phyloP scores from a whole-genome alignment of 2,797 vertebrate genomes.

The Lacerta agilis region DNA sequence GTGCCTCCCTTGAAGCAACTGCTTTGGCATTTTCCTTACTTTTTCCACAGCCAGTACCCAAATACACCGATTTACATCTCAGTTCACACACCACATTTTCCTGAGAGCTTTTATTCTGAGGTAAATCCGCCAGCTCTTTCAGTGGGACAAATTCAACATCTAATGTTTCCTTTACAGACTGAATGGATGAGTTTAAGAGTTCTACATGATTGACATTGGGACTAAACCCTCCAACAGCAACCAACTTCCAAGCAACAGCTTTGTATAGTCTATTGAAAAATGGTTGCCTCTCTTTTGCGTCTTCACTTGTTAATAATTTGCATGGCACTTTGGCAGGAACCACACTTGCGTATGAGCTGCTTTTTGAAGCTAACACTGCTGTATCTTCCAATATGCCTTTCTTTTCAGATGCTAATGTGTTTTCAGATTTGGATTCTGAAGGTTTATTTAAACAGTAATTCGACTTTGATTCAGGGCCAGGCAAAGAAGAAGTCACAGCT shows the following conservation, averaged over 20 bases:
- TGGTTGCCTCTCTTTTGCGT: slow-evolving; percentile 89
- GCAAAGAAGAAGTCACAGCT: slow-evolving; percentile 55
- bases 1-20: slow-evolving; percentile 94
- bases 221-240: slow-evolving; percentile 94
- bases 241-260: slow-evolving; percentile 95
- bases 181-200: slow-evolving; percentile 89
- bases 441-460: slow-evolving; percentile 63
- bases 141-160: slow-evolving; percentile 92
- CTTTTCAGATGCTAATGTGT: slow-evolving; percentile 65
- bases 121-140: slow-evolving; percentile 94
- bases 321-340: slow-evolving; percentile 70
- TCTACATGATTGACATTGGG: slow-evolving; percentile 92
- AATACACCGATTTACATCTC: slow-evolving; percentile 92
- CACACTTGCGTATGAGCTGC: slow-evolving; percentile 60
- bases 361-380: slow-evolving; percentile 60
- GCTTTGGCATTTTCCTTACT: slow-evolving; percentile 92
- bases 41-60: slow-evolving; percentile 95
- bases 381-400: slow-evolving; percentile 55
- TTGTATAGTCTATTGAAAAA: slow-evolving; percentile 99
- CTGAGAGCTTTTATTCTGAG: slow-evolving; percentile 90
- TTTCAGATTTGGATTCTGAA: slow-evolving; percentile 66
- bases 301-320: slow-evolving; percentile 77
- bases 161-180: slow-evolving; percentile 91
- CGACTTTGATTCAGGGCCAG: slow-evolving; percentile 63
- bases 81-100: slow-evolving; percentile 97